Conservation (phyloP, 2,797 vertebrate species). For the Sebastes itinus region DNA sequence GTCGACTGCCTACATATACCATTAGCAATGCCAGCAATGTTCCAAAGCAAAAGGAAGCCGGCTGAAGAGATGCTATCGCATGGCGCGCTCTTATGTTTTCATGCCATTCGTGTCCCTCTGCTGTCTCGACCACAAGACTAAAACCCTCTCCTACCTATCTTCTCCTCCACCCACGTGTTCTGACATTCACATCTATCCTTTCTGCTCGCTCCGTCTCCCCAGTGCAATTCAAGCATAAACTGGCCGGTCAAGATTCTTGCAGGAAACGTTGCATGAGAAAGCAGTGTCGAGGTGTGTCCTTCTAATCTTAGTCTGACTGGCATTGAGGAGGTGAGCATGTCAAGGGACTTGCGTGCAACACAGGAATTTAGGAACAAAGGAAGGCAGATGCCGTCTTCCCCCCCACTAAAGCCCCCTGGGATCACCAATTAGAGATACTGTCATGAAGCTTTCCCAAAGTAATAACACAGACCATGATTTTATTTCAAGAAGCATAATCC, state of each 20-base stretch:
- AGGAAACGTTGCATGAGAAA: constrained; percentile 16
- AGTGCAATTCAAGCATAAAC: constrained; percentile 59
- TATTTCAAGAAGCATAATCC: constrained; percentile 17
- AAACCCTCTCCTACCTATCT: constrained; percentile 56
- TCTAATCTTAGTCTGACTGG: constrained; percentile 53
- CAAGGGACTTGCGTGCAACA: constrained; percentile 76
- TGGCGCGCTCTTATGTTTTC: constrained; percentile 59
- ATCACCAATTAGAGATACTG: constrained; percentile 44
- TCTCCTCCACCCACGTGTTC: constrained; percentile 51
- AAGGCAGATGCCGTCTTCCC: constrained; percentile 65
- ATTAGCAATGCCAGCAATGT: constrained; percentile 83
- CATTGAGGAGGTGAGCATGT: constrained; percentile 67
- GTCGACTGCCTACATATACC: constrained; percentile 74
- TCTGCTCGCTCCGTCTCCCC: constrained; percentile 39
- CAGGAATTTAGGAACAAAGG: constrained; percentile 78
- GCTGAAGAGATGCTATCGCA: constrained; percentile 81
- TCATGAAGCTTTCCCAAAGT: constrained; percentile 11
- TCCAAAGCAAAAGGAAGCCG: constrained; percentile 76
- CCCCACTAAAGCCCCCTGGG: constrained; percentile 32
- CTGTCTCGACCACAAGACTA: constrained; percentile 47
- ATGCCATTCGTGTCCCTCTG: constrained; percentile 57
- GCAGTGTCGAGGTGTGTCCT: constrained; percentile 51
- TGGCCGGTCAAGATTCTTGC: constrained; percentile 64
- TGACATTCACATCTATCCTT: constrained; percentile 32
- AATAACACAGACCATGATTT: constrained; percentile 18